Percentiles rank a stretch among this genome's conserved stretches.
Evolutionary conservation across 2,888 invertebrate species (phyloP).

Genomic region (Agrochola macilenta): DNA sequence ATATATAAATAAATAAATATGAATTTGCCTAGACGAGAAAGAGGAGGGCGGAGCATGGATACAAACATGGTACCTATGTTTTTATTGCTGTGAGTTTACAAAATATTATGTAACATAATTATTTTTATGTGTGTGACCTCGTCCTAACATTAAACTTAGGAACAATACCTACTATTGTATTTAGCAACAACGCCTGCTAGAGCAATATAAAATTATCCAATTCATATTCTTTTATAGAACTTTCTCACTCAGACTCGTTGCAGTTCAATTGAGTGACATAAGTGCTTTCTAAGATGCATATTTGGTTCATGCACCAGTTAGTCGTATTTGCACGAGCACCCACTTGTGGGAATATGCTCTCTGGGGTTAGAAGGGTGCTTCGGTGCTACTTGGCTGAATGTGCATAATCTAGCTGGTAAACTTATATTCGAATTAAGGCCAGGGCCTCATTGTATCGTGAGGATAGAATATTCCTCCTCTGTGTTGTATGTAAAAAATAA

Average conservation of each 20-base stretch:
- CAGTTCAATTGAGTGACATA: neutral
- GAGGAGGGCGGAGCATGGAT: neutral
- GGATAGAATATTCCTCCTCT: neutral
- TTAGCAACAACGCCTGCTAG: neutral
- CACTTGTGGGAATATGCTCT: constrained; percentile 10
- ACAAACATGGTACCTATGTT: neutral
- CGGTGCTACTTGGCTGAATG: neutral
- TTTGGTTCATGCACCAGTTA: constrained; percentile 12
- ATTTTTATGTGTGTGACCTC: neutral
- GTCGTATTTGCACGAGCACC: constrained; percentile 2
- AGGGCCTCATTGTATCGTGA: no score
- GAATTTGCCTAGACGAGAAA: no score
- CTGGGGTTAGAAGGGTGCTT: constrained; percentile 1
- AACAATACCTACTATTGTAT: neutral
- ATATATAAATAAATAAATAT: no score
- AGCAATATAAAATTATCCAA: neutral
- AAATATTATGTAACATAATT: neutral
- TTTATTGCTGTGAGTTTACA: neutral
- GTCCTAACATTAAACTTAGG: neutral
- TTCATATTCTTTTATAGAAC: neutral
- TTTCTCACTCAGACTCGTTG: neutral
- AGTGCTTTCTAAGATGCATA: constrained; percentile 25
- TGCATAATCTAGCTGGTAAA: neutral
- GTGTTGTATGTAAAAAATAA: neutral
- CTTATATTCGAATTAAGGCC: neutral